Percentiles rank a stretch among this genome's conserved stretches.
These are phyloP conservation scores for Euzophera pinguis DNA, from an alignment of 2,888 invertebrate genomes.

Conservation along the genomic window DNA sequence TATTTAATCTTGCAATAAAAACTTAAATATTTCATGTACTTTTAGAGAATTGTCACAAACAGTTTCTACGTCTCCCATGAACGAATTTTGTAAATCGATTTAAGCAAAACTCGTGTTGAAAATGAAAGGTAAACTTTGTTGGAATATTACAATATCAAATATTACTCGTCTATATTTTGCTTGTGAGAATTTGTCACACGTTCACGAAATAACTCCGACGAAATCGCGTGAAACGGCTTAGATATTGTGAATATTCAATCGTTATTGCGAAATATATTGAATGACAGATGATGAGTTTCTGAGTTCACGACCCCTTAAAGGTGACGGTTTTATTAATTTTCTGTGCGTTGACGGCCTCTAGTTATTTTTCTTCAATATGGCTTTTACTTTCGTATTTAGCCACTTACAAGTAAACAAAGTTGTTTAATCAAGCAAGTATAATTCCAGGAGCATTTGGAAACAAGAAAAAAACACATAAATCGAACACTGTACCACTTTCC, in stretches of 20 bases:
- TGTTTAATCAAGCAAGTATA: too few species aligned
- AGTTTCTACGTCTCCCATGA: background rate
- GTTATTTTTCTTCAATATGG: too few species aligned
- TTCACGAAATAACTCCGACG: constrained; percentile 5
- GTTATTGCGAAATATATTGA: background rate
- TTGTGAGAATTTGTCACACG: constrained; percentile 1
- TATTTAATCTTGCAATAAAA: too few species aligned
- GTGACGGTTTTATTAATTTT: too few species aligned
- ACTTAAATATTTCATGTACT: too few species aligned
- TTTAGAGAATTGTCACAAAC: background rate
- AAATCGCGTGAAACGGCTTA: background rate
- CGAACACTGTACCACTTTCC: too few species aligned
- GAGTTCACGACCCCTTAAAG: background rate
- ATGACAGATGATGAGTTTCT: background rate
- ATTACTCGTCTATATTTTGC: background rate
- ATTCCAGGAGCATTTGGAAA: too few species aligned
- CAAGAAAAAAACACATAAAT: too few species aligned
- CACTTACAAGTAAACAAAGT: too few species aligned
- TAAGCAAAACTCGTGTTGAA: background rate
- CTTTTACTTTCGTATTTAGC: too few species aligned
- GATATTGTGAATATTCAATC: constrained; percentile 8
- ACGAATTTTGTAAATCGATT: background rate
- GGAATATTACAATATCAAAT: constrained; percentile 4
- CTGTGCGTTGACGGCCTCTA: too few species aligned
- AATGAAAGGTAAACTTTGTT: constrained; percentile 1